Percentiles rank a stretch among this genome's conserved stretches.
Evolutionary conservation across 2,888 invertebrate species (phyloP).

Genomic region (Camptogramma bilineatum): DNA sequence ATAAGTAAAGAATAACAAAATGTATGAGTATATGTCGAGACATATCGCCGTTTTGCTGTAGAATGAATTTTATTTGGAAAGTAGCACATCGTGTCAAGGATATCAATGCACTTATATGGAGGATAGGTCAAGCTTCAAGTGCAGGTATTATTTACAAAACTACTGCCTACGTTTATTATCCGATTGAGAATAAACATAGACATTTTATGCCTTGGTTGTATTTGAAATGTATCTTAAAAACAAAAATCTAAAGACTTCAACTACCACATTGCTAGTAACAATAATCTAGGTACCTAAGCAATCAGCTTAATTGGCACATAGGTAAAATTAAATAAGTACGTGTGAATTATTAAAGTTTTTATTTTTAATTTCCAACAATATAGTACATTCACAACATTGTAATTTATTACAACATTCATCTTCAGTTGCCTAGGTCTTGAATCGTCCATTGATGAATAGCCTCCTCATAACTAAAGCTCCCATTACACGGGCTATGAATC

Average conservation of each 20-base stretch:
- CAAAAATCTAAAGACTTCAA: no score
- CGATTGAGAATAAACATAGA: background rate
- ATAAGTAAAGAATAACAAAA: constrained; percentile 31
- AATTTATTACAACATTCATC: background rate
- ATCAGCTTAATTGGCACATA: no score
- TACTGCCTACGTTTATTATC: constrained; percentile 31
- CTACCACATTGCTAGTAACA: no score
- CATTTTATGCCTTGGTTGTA: background rate
- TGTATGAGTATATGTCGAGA: constrained; percentile 41
- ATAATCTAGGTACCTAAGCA: no score
- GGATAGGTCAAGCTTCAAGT: constrained; percentile 43
- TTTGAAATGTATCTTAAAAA: background rate
- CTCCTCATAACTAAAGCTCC: background rate
- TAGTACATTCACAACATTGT: no score
- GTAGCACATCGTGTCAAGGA: constrained; percentile 53
- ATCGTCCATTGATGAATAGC: no score
- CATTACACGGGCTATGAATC: background rate
- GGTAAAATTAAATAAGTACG: no score
- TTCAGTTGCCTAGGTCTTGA: background rate
- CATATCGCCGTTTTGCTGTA: constrained; percentile 48
- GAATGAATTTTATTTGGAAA: constrained; percentile 46
- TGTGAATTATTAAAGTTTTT: no score
- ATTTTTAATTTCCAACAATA: no score
- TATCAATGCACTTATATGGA: constrained; percentile 46
- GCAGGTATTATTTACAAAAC: constrained; percentile 48